phyloP scores from a whole-genome alignment of 2,888 invertebrate species.

The Priocnemis perturbator region DNA sequence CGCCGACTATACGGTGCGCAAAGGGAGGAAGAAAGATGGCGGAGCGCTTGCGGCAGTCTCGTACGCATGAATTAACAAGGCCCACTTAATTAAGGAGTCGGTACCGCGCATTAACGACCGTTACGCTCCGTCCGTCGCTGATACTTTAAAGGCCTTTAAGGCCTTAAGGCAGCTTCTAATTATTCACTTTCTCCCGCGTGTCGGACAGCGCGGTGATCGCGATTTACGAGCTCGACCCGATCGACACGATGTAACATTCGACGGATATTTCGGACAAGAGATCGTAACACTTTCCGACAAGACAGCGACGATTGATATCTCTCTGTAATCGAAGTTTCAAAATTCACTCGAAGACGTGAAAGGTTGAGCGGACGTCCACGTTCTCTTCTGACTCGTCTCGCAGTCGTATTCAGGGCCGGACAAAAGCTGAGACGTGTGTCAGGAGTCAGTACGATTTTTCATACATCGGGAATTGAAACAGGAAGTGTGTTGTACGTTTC shows the following conservation, averaged over 20 bases:
- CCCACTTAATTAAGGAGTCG: slow-evolving; percentile 49
- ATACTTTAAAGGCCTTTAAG: slow-evolving; percentile 44
- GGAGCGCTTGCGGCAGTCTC: background rate
- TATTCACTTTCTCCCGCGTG: slow-evolving; percentile 62
- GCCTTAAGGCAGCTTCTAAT: slow-evolving; percentile 57
- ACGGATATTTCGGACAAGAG: background rate
- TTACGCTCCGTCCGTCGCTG: slow-evolving; percentile 44
- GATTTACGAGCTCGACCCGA: slow-evolving; percentile 45
- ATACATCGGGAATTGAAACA: too few relatives aligned
- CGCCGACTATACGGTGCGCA: too few relatives aligned
- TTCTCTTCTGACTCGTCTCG: too few relatives aligned
- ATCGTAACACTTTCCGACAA: too few relatives aligned
- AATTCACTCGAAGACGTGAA: too few relatives aligned
- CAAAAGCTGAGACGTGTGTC: too few relatives aligned
- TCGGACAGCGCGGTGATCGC: slow-evolving; percentile 39
- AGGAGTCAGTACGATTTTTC: too few relatives aligned
- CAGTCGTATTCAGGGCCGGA: too few relatives aligned
- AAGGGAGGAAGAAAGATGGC: slow-evolving; percentile 7
- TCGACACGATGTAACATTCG: background rate
- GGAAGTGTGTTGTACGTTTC: too few relatives aligned
- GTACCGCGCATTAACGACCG: slow-evolving; percentile 33
- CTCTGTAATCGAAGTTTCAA: too few relatives aligned
- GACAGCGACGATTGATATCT: too few relatives aligned
- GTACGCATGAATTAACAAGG: slow-evolving; percentile 47
- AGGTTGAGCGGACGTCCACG: too few relatives aligned